Evolutionary conservation across 2,113 vertebrate genomes (phyloP).

Genomic region (Phylloscopus whistleri): DNA sequence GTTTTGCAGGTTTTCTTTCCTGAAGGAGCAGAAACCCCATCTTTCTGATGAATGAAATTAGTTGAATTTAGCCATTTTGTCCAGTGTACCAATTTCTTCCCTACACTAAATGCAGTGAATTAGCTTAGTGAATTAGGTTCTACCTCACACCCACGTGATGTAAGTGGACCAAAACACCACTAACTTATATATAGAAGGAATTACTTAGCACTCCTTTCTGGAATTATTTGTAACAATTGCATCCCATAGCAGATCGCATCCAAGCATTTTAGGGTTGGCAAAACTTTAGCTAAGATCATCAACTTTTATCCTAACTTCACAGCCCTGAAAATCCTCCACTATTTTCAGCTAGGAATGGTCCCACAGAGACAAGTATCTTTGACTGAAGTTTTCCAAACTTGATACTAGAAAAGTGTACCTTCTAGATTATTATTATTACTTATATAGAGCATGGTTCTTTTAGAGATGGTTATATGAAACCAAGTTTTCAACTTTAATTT

Average conservation of each 20-base stretch:
- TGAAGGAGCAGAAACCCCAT: background rate
- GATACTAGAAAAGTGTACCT: background rate
- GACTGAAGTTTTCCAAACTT: background rate
- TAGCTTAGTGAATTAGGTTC: background rate
- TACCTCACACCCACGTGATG: fast-evolving
- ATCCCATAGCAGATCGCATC: background rate
- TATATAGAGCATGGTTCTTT: background rate
- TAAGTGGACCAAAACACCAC: background rate
- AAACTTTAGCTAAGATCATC: background rate
- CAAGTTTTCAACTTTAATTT: background rate
- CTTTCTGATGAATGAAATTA: background rate
- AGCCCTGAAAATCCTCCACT: background rate
- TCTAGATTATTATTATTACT: background rate
- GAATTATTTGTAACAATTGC: background rate
- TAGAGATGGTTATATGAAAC: background rate
- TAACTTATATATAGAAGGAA: background rate
- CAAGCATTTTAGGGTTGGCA: background rate
- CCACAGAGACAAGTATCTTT: background rate
- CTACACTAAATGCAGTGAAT: background rate
- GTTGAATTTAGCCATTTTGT: background rate
- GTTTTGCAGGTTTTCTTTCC: background rate
- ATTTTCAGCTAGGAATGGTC: background rate
- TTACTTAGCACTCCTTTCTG: background rate
- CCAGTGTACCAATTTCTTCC: background rate
- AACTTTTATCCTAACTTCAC: background rate